Evolutionary conservation across 2,113 vertebrate species (phyloP).

Genomic region (Papio anubis): DNA sequence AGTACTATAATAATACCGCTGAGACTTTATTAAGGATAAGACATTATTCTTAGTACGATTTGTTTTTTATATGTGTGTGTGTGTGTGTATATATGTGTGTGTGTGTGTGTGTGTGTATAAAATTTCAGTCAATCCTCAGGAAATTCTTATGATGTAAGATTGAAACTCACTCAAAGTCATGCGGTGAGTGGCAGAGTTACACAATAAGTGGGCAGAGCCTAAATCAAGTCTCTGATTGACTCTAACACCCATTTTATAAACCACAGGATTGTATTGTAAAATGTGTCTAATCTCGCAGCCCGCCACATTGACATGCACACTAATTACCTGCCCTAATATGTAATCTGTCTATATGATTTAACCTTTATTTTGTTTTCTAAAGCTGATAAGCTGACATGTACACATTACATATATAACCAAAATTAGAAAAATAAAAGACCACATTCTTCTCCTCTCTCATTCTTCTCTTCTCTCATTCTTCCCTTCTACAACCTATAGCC

Average conservation of each 20-base stretch:
- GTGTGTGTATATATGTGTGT: too few species aligned
- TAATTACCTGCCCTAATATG: not conserved
- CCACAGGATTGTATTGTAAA: not conserved
- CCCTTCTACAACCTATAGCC: not conserved
- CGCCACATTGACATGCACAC: not conserved
- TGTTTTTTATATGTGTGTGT: not conserved
- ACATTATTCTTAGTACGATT: not conserved
- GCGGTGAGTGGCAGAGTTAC: not conserved
- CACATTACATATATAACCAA: not conserved
- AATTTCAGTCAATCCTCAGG: not conserved
- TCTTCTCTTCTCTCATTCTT: not conserved
- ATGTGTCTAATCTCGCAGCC: not conserved
- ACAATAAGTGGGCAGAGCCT: not conserved
- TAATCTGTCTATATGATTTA: not conserved
- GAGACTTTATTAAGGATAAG: not conserved
- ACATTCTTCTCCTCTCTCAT: not conserved
- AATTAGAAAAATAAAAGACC: not conserved
- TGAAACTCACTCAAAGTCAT: not conserved
- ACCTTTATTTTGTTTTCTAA: conserved; percentile 13
- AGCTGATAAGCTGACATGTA: not conserved
- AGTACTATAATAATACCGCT: not conserved
- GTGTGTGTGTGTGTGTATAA: not conserved
- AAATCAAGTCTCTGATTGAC: not conserved
- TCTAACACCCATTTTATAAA: not conserved
- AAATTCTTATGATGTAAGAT: not conserved